Evolutionary conservation across 2,888 invertebrate species (phyloP), one percentile per base, ranked within the genome.

Genomic region (Antheraea assamensis): DNA sequence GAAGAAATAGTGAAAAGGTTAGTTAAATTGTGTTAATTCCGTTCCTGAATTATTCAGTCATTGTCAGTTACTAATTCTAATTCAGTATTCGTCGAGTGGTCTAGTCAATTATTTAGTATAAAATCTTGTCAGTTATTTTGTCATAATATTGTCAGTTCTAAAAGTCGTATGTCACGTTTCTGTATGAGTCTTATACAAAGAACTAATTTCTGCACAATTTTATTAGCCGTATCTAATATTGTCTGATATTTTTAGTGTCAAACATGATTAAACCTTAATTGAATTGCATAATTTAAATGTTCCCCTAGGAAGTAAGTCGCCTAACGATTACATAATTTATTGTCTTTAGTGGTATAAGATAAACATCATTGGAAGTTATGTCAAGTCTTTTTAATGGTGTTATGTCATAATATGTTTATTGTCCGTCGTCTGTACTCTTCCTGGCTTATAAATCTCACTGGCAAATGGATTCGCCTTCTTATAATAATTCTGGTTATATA

Each of bases 141-240:
- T 64, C 10, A n/a, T 24, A 64, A 64, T 64, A 30, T 64, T 64
- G 61, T 30, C 61, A 64, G 61, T 64, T 64, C 27, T 64, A 30
- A 17, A 64, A 64, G 61, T 64, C 61, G 4, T 30, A 15, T 19
- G 61, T 64, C 61, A 64, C 30, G 61, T 64, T 15, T 30, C 17
- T 17, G 3, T 64, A 30, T 27, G 3, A 64, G 61, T 17, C 27
- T 30, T 64, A 15, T 64, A 64, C 30, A 24, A 24, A 58, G 19
- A 24, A 13, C 7, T 19, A 52, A 21, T 5, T 7, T 15, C n/a
- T 55, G n/a, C 10, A 17, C 4, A 10, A 58, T 58, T 58, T n/a
- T 24, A 58, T 58, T 13, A n/a, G n/a, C 24, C 24, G 24, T 58
- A 15, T n/a, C 2, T 24, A 10, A 24, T 2, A 58, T 24, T 58